Evolutionary conservation across 2,113 vertebrate genomes (phyloP), one percentile per base, ranked within the genome.

Genomic region (Plecturocebus donacophilus): DNA sequence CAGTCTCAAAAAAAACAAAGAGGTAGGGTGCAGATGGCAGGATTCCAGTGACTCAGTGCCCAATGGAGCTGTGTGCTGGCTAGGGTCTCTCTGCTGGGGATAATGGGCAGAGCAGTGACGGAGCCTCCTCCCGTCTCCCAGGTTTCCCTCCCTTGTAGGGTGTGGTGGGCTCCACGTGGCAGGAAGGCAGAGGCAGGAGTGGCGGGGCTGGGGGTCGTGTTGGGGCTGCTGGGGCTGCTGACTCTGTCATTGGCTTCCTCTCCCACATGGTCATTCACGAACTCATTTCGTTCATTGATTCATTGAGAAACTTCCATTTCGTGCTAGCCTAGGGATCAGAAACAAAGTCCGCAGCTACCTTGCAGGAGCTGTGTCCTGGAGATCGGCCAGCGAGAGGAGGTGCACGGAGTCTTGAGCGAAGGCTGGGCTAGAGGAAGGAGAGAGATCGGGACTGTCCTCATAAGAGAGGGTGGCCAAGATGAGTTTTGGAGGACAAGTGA

Each of bases 391-490:
- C 2, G 35, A 61, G 6, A 20, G 40, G 32, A 5, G 38, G 11
- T 13, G 6, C 45, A 12, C 6, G 9, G 38, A n/a, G 76, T 23
- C 66, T 16, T 54, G 83, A 40, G 71, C 2, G 3, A 17, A 38
- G 49, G 0, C 0, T 19, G 38, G 23, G 8, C 10, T 8, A 5
- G 4, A 11, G 25, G 45, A 35, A 32, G 38, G 21, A 64, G 32
- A 13, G 38, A 84, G 58, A 56, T 30, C 47, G 32, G 27, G 20
- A 12, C 20, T 6, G 25, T 66, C 52, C 61, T 52, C 7, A 8
- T 8, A 2, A 35, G 30, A 73, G 40, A 32, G 14, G 2, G 40
- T 70, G 61, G 38, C 9, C 14, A 20, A 66, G 56, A 19, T 40
- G 42, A 4, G 56, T 40, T 61, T 85, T 8, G 23, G 35, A 47